phyloP scores from a whole-genome alignment of 2,113 vertebrate genomes.

The Lanius collurio region DNA sequence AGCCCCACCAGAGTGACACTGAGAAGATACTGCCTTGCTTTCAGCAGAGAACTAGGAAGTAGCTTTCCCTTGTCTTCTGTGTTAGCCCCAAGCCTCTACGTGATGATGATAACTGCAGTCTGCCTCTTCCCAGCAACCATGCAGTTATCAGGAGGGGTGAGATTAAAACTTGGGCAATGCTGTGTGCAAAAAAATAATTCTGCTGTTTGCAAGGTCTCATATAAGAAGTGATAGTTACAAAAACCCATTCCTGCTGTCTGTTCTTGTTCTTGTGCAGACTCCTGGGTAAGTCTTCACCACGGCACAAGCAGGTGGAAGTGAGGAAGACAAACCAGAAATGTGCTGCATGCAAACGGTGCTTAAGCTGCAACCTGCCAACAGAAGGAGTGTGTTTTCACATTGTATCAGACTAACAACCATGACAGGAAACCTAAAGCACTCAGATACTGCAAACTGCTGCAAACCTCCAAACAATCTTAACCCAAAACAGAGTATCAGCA shows the following conservation, averaged over 20 bases:
- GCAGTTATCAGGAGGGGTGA: not conserved
- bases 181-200: not conserved
- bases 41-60: not conserved
- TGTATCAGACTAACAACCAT: not conserved
- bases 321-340: not conserved
- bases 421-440: not conserved
- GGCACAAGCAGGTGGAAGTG: not conserved
- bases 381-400: not conserved
- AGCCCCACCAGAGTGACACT: not conserved
- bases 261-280: not conserved
- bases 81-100: not conserved
- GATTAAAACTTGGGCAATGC: not conserved
- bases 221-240: not conserved
- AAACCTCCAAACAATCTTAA: not conserved
- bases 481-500: not conserved
- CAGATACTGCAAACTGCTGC: not conserved
- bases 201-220: not conserved
- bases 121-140: not conserved
- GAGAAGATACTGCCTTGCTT: not conserved
- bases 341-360: not conserved
- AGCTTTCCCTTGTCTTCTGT: not conserved
- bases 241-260: not conserved
- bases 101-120: not conserved
- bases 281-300: not conserved
- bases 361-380: not conserved